Evolutionary conservation across 1,140 invertebrate species (phyloP).

Genomic region (Bradynema listronoti): DNA sequence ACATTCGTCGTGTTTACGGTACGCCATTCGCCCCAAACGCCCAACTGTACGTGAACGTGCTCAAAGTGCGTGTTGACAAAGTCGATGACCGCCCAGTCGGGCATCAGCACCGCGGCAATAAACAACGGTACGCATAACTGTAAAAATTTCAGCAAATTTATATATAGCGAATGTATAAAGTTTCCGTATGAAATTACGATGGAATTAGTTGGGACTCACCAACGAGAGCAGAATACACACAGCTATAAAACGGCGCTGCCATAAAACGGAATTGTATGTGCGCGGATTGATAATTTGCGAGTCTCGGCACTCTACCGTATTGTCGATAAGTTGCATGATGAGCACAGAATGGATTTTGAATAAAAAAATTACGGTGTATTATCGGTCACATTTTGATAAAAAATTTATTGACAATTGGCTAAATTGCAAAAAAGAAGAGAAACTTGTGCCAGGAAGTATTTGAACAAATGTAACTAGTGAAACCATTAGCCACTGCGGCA

Average conservation of each 20-base stretch:
- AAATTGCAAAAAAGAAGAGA: too few relatives aligned
- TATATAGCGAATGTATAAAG: not conserved
- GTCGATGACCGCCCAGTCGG: conserved; percentile 47
- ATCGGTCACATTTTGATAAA: too few relatives aligned
- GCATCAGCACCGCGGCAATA: conserved; percentile 36
- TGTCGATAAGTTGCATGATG: conserved; percentile 11
- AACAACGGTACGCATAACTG: conserved; percentile 27
- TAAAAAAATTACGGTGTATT: too few relatives aligned
- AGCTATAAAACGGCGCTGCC: conserved; percentile 44
- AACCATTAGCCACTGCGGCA: too few relatives aligned
- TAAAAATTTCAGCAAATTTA: conserved; percentile 6
- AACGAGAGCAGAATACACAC: conserved; percentile 32
- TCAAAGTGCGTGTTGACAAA: conserved; percentile 44
- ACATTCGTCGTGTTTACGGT: conserved; percentile 33
- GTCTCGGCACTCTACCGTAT: conserved; percentile 42
- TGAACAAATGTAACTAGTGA: too few relatives aligned
- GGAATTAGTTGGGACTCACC: conserved; percentile 21
- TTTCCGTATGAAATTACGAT: conserved; percentile 8
- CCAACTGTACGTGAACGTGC: conserved; percentile 46
- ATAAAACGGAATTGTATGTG: conserved; percentile 39
- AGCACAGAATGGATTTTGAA: too few relatives aligned
- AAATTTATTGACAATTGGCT: too few relatives aligned
- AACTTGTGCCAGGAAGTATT: too few relatives aligned
- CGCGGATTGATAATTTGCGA: conserved; percentile 44
- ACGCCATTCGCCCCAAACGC: conserved; percentile 54